Evolutionary conservation across 2,797 vertebrate species (phyloP).

Genomic region (Halcyon smyrnensis): DNA sequence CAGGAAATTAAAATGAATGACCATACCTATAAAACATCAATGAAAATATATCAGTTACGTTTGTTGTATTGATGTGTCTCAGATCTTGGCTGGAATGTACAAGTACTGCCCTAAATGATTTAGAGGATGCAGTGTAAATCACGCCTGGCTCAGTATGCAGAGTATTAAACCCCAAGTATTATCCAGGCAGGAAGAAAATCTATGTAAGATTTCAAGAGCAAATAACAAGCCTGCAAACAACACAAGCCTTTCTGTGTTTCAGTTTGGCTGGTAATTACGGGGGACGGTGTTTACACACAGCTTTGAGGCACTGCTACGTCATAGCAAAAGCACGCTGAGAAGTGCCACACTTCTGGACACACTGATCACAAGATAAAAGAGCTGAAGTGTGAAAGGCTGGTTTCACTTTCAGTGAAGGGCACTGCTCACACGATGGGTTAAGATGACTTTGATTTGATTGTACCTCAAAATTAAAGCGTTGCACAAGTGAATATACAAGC

Average conservation of each 20-base stretch:
- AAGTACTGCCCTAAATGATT: neutral
- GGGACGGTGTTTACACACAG: neutral
- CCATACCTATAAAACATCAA: constrained; percentile 81
- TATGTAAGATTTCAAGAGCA: neutral
- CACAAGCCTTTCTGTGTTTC: neutral
- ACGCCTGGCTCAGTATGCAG: neutral
- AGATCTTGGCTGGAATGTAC: constrained; percentile 16
- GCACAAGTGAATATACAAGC: neutral
- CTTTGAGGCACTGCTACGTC: neutral
- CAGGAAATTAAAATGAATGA: constrained; percentile 82
- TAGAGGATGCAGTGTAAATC: neutral
- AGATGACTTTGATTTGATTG: neutral
- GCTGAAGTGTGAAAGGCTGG: neutral
- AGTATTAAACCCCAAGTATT: constrained; percentile 23
- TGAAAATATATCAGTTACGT: constrained; percentile 46
- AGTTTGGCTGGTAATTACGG: neutral
- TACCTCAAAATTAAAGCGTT: neutral
- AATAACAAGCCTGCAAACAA: constrained; percentile 21
- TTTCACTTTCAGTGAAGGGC: neutral
- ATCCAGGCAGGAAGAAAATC: neutral
- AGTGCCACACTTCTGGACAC: neutral
- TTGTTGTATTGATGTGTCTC: neutral
- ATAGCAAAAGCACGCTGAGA: neutral
- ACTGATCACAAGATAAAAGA: neutral
- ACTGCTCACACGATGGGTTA: neutral